These are phyloP conservation scores for Euura lappo DNA, from an alignment of 1,140 invertebrate species.

Conservation along the genomic window DNA sequence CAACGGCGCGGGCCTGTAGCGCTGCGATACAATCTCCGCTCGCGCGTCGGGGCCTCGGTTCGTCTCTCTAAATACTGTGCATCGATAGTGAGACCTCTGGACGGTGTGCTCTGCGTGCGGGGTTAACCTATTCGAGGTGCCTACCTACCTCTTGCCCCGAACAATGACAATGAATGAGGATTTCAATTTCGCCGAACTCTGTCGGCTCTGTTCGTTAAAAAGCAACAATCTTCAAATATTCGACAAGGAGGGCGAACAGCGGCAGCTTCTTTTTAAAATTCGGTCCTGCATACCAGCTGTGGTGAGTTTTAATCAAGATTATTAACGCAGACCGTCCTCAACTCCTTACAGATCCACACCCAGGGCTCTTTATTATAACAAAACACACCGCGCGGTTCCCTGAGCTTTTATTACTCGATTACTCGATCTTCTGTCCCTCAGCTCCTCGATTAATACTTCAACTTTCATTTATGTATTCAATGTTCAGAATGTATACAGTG, in stretches of 20 bases:
- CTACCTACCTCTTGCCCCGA: constrained; percentile 5
- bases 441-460: too few relatives aligned
- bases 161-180: constrained; percentile 70
- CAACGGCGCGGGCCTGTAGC: neutral
- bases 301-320: constrained; percentile 56
- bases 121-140: constrained; percentile 31
- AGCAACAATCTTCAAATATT: constrained; percentile 72
- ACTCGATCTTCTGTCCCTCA: too few relatives aligned
- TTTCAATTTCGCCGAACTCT: constrained; percentile 73
- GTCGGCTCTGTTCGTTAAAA: constrained; percentile 71
- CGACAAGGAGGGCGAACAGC: constrained; percentile 72
- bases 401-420: too few relatives aligned
- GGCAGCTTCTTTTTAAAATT: constrained; percentile 72
- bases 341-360: neutral
- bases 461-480: too few relatives aligned
- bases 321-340: constrained; percentile 12
- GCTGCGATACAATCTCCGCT: neutral
- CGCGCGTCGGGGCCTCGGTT: neutral
- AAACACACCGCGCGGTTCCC: too few relatives aligned
- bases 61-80: constrained; percentile 3
- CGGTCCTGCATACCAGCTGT: constrained; percentile 69
- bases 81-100: neutral
- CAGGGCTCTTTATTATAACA: neutral
- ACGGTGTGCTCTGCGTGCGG: constrained; percentile 23
- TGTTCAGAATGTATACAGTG: too few relatives aligned